These are phyloP conservation scores for Rotaria socialis DNA, from an alignment of 2,888 invertebrate species.

Conservation along the genomic window DNA sequence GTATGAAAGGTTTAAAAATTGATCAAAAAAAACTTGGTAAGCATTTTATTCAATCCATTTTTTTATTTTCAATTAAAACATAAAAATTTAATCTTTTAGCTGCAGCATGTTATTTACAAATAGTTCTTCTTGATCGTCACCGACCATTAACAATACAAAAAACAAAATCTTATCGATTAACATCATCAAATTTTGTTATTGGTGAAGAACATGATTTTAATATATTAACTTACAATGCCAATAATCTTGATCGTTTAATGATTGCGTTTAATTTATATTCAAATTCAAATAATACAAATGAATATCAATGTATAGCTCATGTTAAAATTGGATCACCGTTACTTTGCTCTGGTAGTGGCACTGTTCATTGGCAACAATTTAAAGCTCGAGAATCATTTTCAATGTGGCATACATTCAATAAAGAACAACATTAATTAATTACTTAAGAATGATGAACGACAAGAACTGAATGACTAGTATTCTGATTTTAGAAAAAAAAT, in stretches of 20 bases:
- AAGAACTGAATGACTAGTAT: neutral
- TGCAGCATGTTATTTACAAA: neutral
- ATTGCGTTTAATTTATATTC: neutral
- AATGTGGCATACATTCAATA: slow-evolving; percentile 22
- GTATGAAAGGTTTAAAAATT: slow-evolving; percentile 22
- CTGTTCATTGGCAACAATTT: slow-evolving; percentile 28
- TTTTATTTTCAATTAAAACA: neutral
- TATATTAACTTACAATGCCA: neutral
- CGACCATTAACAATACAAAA: neutral
- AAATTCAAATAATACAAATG: neutral
- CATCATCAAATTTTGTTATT: neutral
- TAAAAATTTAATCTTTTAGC: neutral
- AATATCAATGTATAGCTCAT: neutral
- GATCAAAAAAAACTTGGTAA: slow-evolving; percentile 26
- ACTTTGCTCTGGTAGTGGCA: neutral
- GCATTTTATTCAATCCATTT: neutral
- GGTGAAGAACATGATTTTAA: neutral
- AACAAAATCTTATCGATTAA: neutral
- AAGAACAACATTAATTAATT: neutral
- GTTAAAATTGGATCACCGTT: neutral
- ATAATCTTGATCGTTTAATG: slow-evolving; percentile 34
- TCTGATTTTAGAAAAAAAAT: neutral
- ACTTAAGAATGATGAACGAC: neutral
- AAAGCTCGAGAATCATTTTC: slow-evolving; percentile 3
- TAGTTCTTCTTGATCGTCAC: neutral